Evolutionary conservation across 2,888 invertebrate species (phyloP), one percentile per base, ranked within the genome.

Genomic region (Tetranychus piercei): DNA sequence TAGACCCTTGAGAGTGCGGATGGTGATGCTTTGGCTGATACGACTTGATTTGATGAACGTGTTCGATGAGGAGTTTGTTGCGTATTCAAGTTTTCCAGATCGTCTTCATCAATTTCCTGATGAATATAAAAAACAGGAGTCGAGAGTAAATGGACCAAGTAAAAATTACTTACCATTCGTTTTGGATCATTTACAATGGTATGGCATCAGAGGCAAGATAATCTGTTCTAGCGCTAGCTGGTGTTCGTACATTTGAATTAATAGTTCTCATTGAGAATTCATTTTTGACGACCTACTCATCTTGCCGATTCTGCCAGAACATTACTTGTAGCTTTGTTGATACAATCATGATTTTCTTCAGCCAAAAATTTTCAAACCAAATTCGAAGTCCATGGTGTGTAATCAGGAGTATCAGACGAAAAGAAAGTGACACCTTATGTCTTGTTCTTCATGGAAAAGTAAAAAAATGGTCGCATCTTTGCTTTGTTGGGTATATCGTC

Each of bases 381-480:
- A 55, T 55, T 9, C 5, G 55, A n/a, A 55, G 55, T 69, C 69
- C 69, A 69, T 69, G 69, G 69, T 2, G 69, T 69, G 15, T 18
- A n/a, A 22, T 20, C 22, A 69, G 69, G 69, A 6, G 20, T 20
- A 69, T 69, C n/a, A n/a, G n/a, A n/a, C 69, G 69, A 22, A 69
- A 22, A 69, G 23, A 69, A n/a, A 7, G 69, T 69, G n/a, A 69
- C 69, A 69, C 69, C 34, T n/a, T 9, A 69, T 7, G 69, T 69
- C 34, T 18, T 23, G 22, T 18, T 69, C 69, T 20, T 69, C 69
- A 69, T 69, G n/a, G 20, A 23, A 69, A 20, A n/a, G 20, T 20
- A n/a, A 69, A 69, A 69, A 69, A 69, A 69, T 18, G 69, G 69
- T 11, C 34, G 69, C 69, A 69, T n/a, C 11, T 9, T 69, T 69